Conservation (phyloP, 2,888 invertebrate species). For the Seira ritae region DNA sequence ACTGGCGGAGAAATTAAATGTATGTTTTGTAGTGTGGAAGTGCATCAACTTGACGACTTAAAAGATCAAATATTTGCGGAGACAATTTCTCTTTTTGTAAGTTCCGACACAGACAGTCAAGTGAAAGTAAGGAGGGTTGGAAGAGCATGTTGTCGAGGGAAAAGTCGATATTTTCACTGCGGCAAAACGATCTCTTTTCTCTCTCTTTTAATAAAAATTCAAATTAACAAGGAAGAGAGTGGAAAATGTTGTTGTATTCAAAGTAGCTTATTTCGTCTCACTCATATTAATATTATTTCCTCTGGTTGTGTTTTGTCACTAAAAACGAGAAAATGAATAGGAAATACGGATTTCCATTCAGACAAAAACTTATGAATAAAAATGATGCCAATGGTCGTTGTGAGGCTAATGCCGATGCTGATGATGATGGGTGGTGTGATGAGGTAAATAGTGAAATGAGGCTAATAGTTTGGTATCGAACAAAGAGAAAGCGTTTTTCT, state of each 20-base stretch:
- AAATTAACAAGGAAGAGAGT: slow-evolving; percentile 10
- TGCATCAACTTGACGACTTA: slow-evolving; percentile 39
- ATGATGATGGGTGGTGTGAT: background rate
- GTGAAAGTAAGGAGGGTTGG: background rate
- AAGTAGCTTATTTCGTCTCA: background rate
- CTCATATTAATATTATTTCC: background rate
- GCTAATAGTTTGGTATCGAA: background rate
- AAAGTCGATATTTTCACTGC: slow-evolving; percentile 16
- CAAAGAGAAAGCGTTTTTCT: background rate
- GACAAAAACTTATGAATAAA: slow-evolving; percentile 27
- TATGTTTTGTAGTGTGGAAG: slow-evolving; percentile 23
- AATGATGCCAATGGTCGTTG: background rate
- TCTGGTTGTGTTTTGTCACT: background rate
- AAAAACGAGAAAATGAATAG: background rate
- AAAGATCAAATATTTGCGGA: slow-evolving; percentile 13
- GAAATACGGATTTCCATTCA: background rate
- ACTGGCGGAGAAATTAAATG: background rate
- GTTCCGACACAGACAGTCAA: background rate
- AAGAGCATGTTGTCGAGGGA: background rate
- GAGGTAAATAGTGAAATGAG: background rate
- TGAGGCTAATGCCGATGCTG: too few species aligned
- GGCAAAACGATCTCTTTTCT: background rate
- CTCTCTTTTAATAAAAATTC: slow-evolving; percentile 10
- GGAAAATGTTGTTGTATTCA: slow-evolving; percentile 6
- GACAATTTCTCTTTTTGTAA: slow-evolving; percentile 8